These are phyloP conservation scores for Cantharis nigra DNA, from an alignment of 2,888 invertebrate species.

Conservation along the genomic window DNA sequence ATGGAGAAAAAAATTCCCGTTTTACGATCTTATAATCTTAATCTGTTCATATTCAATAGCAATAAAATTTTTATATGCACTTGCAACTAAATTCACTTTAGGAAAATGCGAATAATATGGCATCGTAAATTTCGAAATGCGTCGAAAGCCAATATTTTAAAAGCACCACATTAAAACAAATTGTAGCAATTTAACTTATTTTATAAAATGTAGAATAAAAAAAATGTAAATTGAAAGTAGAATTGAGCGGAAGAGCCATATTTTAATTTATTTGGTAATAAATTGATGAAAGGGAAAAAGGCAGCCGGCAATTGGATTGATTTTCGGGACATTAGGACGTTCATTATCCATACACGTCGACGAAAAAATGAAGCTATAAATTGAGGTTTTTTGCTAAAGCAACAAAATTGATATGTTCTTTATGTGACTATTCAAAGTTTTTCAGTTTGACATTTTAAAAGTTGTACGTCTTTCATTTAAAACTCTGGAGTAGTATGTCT, in stretches of 20 bases:
- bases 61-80: constrained; percentile 29
- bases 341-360: neutral
- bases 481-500: constrained; percentile 7
- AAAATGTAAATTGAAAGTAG: neutral
- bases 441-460: constrained; percentile 11
- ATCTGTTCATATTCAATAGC: constrained; percentile 20
- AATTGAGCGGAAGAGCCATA: neutral
- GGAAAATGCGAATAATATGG: constrained; percentile 20
- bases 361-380: neutral
- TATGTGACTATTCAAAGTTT: constrained; percentile 22
- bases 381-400: neutral
- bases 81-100: constrained; percentile 27
- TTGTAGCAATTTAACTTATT: neutral
- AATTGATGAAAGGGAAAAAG: constrained; percentile 15
- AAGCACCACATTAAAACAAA: neutral
- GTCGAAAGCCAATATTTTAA: neutral
- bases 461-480: constrained; percentile 19
- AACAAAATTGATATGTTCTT: constrained; percentile 18
- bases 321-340: neutral
- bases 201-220: neutral
- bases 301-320: neutral
- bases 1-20: constrained; percentile 8
- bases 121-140: constrained; percentile 23
- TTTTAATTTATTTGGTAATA: neutral
- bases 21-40: constrained; percentile 23